These are phyloP conservation scores for Phyllotreta striolata DNA, from an alignment of 2,888 invertebrate genomes.

Conservation along the genomic window DNA sequence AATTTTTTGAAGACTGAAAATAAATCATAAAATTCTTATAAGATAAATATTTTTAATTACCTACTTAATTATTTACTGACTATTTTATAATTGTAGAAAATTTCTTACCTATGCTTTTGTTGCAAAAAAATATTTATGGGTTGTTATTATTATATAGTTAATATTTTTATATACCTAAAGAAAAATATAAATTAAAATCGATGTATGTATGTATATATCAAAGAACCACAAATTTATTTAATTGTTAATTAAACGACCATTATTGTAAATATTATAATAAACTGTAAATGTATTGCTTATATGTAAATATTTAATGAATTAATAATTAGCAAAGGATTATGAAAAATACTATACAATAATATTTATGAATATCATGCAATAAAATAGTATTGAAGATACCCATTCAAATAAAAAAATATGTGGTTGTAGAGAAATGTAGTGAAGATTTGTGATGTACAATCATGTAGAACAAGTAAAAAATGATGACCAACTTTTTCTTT, in stretches of 20 bases:
- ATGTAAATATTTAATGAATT: slow-evolving; percentile 13
- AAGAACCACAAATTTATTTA: slow-evolving; percentile 16
- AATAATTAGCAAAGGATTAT: slow-evolving; percentile 10
- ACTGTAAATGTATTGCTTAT: slow-evolving; percentile 12
- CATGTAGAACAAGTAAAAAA: slow-evolving; percentile 20
- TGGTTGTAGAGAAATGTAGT: slow-evolving; percentile 26
- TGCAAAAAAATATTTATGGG: background rate
- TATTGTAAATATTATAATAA: slow-evolving; percentile 19
- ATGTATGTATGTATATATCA: slow-evolving; percentile 19
- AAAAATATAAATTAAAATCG: slow-evolving; percentile 6
- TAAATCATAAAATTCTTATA: no score
- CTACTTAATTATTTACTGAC: no score
- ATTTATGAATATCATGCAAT: slow-evolving; percentile 17
- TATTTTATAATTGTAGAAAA: no score
- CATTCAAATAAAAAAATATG: slow-evolving; percentile 18
- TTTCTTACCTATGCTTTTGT: background rate
- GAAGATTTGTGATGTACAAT: slow-evolving; percentile 31
- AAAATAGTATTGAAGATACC: slow-evolving; percentile 8
- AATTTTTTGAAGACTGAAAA: no score
- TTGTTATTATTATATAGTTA: slow-evolving; percentile 1
- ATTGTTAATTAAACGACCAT: slow-evolving; percentile 12
- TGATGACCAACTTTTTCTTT: background rate
- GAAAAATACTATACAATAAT: slow-evolving; percentile 16
- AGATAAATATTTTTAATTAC: no score
- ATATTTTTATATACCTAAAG: slow-evolving; percentile 10